A percentile compares a stretch with the other conserved stretches of the same genome.
Conservation (phyloP, 1,140 invertebrate species). For the Lepidostoma basale region DNA sequence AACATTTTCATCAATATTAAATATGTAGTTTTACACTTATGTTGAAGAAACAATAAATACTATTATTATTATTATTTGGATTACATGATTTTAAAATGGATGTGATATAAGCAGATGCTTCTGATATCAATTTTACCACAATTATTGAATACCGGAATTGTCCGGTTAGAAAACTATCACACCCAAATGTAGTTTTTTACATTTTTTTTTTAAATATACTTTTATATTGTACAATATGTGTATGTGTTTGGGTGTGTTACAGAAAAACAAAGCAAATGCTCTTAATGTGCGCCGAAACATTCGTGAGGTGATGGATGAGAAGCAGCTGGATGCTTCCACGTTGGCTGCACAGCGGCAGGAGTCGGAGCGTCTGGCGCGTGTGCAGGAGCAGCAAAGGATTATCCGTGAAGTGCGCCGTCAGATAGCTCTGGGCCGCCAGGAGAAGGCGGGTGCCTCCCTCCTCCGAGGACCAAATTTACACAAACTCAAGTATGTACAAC, state of each 20-base stretch:
- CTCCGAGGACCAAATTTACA: slow-evolving; percentile 52
- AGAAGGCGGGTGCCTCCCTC: slow-evolving; percentile 66
- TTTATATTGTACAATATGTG: not conserved
- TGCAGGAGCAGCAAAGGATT: slow-evolving; percentile 82
- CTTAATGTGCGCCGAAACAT: slow-evolving; percentile 82
- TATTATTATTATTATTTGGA: too few species aligned
- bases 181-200: too few species aligned
- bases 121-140: too few species aligned
- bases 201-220: not conserved
- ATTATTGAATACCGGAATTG: too few species aligned
- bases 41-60: too few species aligned
- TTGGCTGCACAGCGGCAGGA: slow-evolving; percentile 92
- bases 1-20: too few species aligned
- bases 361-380: slow-evolving; percentile 81
- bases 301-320: slow-evolving; percentile 90
- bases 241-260: too few species aligned
- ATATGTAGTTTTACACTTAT: too few species aligned
- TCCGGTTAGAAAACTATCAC: too few species aligned
- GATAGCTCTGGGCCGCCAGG: slow-evolving; percentile 72
- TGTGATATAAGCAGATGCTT: too few species aligned
- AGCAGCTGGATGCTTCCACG: slow-evolving; percentile 89
- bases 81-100: too few species aligned
- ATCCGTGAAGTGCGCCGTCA: slow-evolving; percentile 78
- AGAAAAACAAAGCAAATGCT: slow-evolving; percentile 28
- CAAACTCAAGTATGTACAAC: slow-evolving; percentile 59